Evolutionary conservation across 2,797 vertebrate genomes (phyloP).

Genomic region (Peromyscus aztecus): DNA sequence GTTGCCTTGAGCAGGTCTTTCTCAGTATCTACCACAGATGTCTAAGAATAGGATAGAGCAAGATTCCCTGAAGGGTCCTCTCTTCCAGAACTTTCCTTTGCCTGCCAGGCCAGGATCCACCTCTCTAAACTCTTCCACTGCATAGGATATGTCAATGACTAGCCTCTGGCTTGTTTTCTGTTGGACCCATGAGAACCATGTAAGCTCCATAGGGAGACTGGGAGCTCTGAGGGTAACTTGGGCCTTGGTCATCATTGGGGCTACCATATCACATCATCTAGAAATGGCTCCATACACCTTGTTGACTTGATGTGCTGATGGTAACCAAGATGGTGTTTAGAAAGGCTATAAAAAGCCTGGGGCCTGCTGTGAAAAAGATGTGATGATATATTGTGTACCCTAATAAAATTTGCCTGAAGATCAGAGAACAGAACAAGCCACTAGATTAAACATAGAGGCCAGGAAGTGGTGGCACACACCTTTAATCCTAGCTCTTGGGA

Average conservation of each 20-base stretch:
- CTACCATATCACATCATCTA: neutral
- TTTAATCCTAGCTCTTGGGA: too few relatives aligned
- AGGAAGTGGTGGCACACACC: too few relatives aligned
- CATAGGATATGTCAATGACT: neutral
- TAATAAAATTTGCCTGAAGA: too few relatives aligned
- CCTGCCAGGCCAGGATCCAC: fast-evolving
- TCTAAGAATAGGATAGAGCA: neutral
- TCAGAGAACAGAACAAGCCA: too few relatives aligned
- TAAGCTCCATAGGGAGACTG: neutral
- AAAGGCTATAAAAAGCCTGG: neutral
- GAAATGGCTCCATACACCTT: neutral
- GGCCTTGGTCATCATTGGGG: neutral
- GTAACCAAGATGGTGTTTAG: neutral
- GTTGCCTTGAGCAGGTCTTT: neutral
- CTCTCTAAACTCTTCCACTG: neutral
- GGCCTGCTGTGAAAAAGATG: neutral
- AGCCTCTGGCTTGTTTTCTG: neutral
- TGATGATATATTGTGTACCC: too few relatives aligned
- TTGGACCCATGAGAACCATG: neutral
- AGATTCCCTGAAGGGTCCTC: neutral
- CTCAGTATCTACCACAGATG: neutral
- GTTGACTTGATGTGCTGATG: neutral
- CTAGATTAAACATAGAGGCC: too few relatives aligned
- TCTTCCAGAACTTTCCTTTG: neutral
- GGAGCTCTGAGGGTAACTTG: neutral